These are phyloP conservation scores for Chaetodon auriga DNA, from an alignment of 2,113 vertebrate species.

Conservation along the genomic window DNA sequence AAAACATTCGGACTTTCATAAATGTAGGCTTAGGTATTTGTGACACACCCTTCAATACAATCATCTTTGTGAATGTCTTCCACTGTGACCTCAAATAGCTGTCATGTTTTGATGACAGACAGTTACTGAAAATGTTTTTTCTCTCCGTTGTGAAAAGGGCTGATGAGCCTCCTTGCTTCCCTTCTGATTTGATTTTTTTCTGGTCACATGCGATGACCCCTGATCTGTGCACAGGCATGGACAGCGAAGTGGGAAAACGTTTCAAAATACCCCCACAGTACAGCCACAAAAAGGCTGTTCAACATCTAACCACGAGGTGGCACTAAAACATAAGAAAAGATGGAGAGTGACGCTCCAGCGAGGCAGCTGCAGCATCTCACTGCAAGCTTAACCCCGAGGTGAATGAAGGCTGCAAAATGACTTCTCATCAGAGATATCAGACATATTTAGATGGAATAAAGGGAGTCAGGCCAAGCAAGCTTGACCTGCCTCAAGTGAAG, in stretches of 20 bases:
- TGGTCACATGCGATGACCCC: conserved; percentile 18
- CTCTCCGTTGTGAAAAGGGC: conserved; percentile 12
- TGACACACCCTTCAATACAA: background rate
- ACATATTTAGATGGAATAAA: background rate
- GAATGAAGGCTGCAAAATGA: background rate
- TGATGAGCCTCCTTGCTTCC: conserved; percentile 8
- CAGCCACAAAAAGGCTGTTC: background rate
- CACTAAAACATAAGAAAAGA: conserved; percentile 17
- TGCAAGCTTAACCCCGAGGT: background rate
- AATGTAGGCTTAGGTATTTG: too few species aligned
- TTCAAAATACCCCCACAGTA: background rate
- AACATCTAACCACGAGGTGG: conserved; percentile 54
- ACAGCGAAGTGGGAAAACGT: background rate
- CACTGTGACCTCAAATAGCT: background rate
- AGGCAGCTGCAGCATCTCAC: conserved; percentile 1
- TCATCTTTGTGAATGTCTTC: background rate
- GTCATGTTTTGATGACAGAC: conserved; percentile 4
- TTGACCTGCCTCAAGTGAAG: background rate
- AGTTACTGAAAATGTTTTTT: conserved; percentile 1
- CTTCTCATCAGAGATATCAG: background rate
- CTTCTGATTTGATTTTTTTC: conserved; percentile 13
- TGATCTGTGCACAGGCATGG: background rate
- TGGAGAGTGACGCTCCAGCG: background rate
- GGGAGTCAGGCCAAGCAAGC: background rate
- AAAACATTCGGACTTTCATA: background rate